Evolutionary conservation across 2,888 invertebrate genomes (phyloP).

Genomic region (Polymixis lichenea): DNA sequence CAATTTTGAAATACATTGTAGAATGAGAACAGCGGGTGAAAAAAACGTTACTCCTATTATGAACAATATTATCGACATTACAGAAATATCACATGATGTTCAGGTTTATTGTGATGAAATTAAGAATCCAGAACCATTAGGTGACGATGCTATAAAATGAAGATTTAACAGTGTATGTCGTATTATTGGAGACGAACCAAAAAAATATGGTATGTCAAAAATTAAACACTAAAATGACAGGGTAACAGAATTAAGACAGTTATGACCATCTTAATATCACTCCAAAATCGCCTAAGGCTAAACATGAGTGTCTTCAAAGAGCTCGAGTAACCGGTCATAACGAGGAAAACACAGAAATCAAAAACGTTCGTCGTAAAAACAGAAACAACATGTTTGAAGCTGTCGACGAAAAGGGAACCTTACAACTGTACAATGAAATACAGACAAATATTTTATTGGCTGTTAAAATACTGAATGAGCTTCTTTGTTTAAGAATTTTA

Average conservation of each 20-base stretch:
- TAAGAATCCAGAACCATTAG: background rate
- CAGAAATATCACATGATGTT: background rate
- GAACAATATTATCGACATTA: background rate
- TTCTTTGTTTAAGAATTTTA: constrained; percentile 13
- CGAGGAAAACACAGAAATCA: constrained; percentile 5
- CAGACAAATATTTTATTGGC: constrained; percentile 14
- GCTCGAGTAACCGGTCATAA: background rate
- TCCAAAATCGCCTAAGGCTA: background rate
- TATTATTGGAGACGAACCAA: background rate
- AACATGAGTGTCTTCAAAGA: background rate
- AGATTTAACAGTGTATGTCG: background rate
- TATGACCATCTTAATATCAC: background rate
- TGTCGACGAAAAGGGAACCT: background rate
- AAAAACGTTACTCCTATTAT: background rate
- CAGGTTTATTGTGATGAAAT: background rate
- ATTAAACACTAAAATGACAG: background rate
- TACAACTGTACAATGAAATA: constrained; percentile 15
- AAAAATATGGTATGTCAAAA: background rate
- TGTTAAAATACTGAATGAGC: constrained; percentile 19
- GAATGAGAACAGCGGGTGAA: background rate
- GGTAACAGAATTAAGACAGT: background rate
- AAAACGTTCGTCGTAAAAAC: constrained; percentile 12
- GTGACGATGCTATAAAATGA: background rate
- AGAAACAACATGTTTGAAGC: constrained; percentile 24
- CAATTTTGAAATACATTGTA: background rate